Percentiles rank a stretch among this genome's conserved stretches.
These are phyloP conservation scores for Diaperis boleti DNA, from an alignment of 2,888 invertebrate species.

Conservation along the genomic window DNA sequence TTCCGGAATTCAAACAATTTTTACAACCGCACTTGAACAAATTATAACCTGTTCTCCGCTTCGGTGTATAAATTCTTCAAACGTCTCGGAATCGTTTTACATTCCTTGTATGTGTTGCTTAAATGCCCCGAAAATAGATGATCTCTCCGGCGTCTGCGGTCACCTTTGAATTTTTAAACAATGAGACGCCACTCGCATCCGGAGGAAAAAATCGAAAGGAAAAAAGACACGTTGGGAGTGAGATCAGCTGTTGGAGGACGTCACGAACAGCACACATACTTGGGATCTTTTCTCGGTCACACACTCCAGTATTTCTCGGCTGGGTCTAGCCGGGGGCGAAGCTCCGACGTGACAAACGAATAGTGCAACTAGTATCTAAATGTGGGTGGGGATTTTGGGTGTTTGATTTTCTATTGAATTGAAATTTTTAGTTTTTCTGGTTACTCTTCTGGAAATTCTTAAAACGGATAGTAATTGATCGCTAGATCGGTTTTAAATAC, in stretches of 20 bases:
- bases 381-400: too few relatives aligned
- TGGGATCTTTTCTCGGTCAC: constrained; percentile 29
- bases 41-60: neutral
- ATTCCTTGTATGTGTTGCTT: neutral
- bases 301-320: too few relatives aligned
- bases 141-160: neutral
- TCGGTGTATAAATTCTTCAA: neutral
- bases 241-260: constrained; percentile 26
- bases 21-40: neutral
- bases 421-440: too few relatives aligned
- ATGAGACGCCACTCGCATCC: neutral
- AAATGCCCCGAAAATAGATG: too few relatives aligned
- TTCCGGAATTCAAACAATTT: neutral
- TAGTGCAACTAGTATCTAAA: too few relatives aligned
- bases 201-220: constrained; percentile 7
- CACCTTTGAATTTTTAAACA: neutral
- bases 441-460: too few relatives aligned
- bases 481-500: too few relatives aligned
- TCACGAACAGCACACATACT: constrained; percentile 26
- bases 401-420: too few relatives aligned
- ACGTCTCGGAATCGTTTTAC: neutral
- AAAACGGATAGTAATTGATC: too few relatives aligned
- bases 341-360: too few relatives aligned
- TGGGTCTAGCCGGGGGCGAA: too few relatives aligned
- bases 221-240: constrained; percentile 16